Evolutionary conservation across 2,888 invertebrate species (phyloP).

Genomic region (Pardosa pseudoannulata): DNA sequence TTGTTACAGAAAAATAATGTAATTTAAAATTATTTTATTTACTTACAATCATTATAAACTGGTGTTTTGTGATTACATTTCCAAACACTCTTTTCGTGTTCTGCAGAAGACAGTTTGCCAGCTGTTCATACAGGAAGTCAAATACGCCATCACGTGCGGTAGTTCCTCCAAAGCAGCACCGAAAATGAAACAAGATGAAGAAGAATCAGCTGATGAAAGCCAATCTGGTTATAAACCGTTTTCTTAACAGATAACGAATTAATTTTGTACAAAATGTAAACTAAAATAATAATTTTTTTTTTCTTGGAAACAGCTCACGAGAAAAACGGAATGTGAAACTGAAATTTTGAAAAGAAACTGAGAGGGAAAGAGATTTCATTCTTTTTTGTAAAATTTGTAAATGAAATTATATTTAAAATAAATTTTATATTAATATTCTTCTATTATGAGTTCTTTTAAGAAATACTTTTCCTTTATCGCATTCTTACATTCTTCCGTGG

Average conservation of each 20-base stretch:
- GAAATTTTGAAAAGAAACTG: too few species aligned
- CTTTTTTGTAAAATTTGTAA: slow-evolving; percentile 8
- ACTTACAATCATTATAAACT: too few species aligned
- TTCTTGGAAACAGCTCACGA: neutral
- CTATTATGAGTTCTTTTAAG: too few species aligned
- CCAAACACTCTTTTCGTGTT: neutral
- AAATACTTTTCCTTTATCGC: too few species aligned
- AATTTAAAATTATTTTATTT: too few species aligned
- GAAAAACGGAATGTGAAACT: neutral
- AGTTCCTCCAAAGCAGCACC: slow-evolving; percentile 68
- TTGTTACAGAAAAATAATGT: too few species aligned
- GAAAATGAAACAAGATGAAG: slow-evolving; percentile 29
- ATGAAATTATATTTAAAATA: neutral
- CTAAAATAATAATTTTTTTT: neutral
- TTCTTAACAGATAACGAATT: slow-evolving; percentile 7
- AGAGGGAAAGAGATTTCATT: neutral
- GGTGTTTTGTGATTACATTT: neutral
- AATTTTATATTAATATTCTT: neutral
- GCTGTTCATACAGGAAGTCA: slow-evolving; percentile 48
- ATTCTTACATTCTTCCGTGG: too few species aligned
- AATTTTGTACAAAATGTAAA: neutral
- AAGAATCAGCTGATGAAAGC: slow-evolving; percentile 1
- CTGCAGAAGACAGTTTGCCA: slow-evolving; percentile 62
- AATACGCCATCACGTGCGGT: slow-evolving; percentile 57
- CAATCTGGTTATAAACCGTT: slow-evolving; percentile 47